Base-by-base conservation (phyloP, 1,140 invertebrate genomes). In the Drosophila arizonae region DNA sequence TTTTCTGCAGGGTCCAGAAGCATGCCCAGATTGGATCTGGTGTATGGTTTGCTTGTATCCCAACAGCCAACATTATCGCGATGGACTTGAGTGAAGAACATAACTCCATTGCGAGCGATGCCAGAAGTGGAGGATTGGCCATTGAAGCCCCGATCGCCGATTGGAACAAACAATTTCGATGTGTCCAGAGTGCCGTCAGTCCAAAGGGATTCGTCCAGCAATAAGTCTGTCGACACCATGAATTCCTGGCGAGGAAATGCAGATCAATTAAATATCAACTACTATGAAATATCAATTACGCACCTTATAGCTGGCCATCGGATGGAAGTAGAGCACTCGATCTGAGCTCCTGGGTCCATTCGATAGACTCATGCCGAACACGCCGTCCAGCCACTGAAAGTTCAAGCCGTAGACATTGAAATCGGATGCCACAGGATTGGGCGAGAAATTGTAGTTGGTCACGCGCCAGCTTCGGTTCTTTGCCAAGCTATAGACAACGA, bases 361-460 rank as follows among this genome's bases (percentile, higher is more conserved):
- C 21, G 94, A 94, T 17, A 97, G 77, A 8, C 95, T 94, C 73
- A 96, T 92, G 0, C 95, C 96, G 79, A 97, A 96, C 15, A 97
- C 93, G 2, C 96, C 96, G 79, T 97, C 96, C 1, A 95, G 93
- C 96, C 96, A 97, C 79, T 96, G 95, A 80, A 96, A 97, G 55
- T 95, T 94, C 0, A 96, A 70, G 10, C 95, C 95, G 67, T 96
- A 95, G 0, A 96, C 75, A 15, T 94, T 94, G 67, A 93, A 95
- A 71, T 94, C 94, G 1, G 95, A 94, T 0, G 95, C 94, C 3
- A 96, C 72, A 0, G 96, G 96, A 78, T 97, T 96, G 0, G 96
- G 96, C 72, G 93, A 95, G 79, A 96, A 97, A 9, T 96, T 93
- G 51, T 95, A 95, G 81, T 96, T 94, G 8, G 94, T 94, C 2